phyloP scores from a whole-genome alignment of 2,797 vertebrate species.

The Pseudocheirus occidentalis region DNA sequence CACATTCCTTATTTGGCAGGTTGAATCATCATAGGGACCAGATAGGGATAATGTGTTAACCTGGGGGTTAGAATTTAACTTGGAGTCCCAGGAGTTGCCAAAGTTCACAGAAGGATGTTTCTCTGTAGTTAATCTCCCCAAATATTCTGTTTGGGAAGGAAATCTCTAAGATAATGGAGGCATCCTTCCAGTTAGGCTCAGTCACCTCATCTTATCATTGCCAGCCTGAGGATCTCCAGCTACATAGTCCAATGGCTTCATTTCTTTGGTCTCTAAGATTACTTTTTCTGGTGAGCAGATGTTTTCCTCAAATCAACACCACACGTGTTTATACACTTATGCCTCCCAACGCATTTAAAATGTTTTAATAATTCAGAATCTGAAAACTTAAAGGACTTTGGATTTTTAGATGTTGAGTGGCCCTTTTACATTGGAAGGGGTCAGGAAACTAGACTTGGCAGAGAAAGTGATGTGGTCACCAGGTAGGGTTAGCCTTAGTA shows the following conservation, averaged over 20 bases:
- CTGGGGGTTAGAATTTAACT: background rate
- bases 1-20: background rate
- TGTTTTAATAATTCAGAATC: background rate
- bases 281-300: background rate
- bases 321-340: background rate
- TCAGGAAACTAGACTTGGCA: background rate
- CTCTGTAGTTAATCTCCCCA: background rate
- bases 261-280: background rate
- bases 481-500: background rate
- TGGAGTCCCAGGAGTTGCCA: background rate
- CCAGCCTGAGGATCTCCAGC: background rate
- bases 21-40: background rate
- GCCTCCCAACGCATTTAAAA: background rate
- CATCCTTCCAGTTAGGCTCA: background rate
- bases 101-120: background rate
- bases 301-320: background rate
- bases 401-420: background rate
- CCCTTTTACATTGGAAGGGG: background rate
- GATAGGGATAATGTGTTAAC: background rate
- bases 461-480: background rate
- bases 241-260: background rate
- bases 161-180: background rate
- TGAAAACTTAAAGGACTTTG: background rate
- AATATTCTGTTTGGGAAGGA: background rate
- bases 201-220: background rate